Base-by-base conservation (phyloP, 1,140 invertebrate species). In the Phocides pigmalion region DNA sequence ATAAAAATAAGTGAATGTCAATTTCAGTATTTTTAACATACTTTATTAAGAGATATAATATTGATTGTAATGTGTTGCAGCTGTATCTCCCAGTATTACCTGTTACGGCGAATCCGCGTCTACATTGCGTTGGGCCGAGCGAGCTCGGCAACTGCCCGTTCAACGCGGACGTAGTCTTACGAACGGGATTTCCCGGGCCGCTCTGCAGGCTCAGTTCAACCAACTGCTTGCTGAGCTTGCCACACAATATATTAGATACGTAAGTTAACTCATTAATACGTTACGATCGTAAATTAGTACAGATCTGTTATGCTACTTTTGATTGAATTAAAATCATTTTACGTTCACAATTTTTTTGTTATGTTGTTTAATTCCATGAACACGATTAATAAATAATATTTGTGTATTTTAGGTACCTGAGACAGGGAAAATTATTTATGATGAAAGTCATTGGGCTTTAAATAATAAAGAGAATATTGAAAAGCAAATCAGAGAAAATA, bases 41-140 rank as follows among this genome's bases (percentile, higher is more conserved):
- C n/a, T n/a, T n/a, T n/a, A n/a, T n/a, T n/a, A n/a, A n/a, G n/a
- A n/a, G n/a, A n/a, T n/a, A n/a, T n/a, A 51, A 19, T 3, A 46
- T 16, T n/a, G 22, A 12, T 42, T 58, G 5, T 5, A 12, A 17
- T 20, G 16, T 41, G n/a, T 25, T 62, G 59, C 82, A 96, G 95
- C 95, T 49, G 92, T 95, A 64, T 96, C 95, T 16, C 95, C 95
- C 15, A 94, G 95, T 12, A 94, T 93, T 58, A 89, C 90, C 20
- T 94, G 94, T 83, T 95, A 95, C 89, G 94, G 93, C 66, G 95
- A 96, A 79, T 95, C 94, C n/a, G 92, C 95, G 14, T 95, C 94
- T 58, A 96, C 95, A 6, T 88, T 96, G 16, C 92, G 95, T 41
- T 95, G 96, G 93, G 93, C 95, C 71, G 92, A 95, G 71, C 90